Evolutionary conservation across 2,888 invertebrate genomes (phyloP).

Genomic region (Mesoligia furuncula): DNA sequence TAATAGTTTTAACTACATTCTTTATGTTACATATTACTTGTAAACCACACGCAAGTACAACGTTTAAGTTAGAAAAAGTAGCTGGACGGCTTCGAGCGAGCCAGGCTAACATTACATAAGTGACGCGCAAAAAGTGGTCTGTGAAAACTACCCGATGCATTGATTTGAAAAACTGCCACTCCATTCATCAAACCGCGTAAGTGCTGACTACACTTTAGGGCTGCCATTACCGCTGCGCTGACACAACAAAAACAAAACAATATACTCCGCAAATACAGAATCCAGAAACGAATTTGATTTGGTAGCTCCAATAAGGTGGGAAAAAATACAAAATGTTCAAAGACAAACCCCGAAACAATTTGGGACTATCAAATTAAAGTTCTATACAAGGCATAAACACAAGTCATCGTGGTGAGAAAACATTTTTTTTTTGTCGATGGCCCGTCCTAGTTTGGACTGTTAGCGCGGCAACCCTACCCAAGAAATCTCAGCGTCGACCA

Average conservation of each 20-base stretch:
- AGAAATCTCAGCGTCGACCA: constrained; percentile 86
- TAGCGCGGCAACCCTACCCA: constrained; percentile 74
- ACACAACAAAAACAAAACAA: constrained; percentile 45
- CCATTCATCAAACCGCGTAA: constrained; percentile 85
- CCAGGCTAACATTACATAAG: constrained; percentile 70
- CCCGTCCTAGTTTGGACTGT: constrained; percentile 61
- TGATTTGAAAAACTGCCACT: constrained; percentile 81
- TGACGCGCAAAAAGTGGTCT: constrained; percentile 72
- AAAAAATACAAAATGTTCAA: constrained; percentile 62
- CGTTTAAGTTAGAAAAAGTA: constrained; percentile 64
- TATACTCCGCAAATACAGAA: constrained; percentile 45
- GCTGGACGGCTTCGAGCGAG: constrained; percentile 45
- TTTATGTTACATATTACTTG: constrained; percentile 66
- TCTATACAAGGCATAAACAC: constrained; percentile 67
- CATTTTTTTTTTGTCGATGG: constrained; percentile 61
- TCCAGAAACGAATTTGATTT: constrained; percentile 58
- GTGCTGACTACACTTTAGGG: constrained; percentile 67
- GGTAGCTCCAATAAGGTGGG: constrained; percentile 52
- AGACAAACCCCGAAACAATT: constrained; percentile 67
- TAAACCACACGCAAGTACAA: constrained; percentile 64
- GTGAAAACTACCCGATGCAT: constrained; percentile 75
- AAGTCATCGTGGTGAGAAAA: constrained; percentile 68
- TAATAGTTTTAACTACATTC: constrained; percentile 80
- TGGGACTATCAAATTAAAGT: constrained; percentile 70
- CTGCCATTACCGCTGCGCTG: constrained; percentile 50